Percentiles rank a stretch among this genome's conserved stretches.
Conservation (phyloP, 2,797 vertebrate genomes). For the Hydrophis major region DNA sequence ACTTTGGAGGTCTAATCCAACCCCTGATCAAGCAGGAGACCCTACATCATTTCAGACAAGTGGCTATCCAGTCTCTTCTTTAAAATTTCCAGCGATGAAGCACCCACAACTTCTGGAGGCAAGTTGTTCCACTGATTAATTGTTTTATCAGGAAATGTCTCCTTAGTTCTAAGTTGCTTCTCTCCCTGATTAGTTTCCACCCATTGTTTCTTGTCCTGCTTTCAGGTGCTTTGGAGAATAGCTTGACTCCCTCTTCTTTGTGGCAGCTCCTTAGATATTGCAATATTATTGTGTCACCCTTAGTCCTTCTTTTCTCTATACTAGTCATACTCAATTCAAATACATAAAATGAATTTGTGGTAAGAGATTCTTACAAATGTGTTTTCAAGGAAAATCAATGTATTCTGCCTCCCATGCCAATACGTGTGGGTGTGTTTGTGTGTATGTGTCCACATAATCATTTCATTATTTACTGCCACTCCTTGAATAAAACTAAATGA, state of each 20-base stretch:
- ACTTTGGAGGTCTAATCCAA: not conserved
- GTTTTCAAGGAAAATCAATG: not conserved
- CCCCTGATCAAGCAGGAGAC: not conserved
- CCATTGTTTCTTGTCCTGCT: no score
- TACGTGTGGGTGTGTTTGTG: not conserved
- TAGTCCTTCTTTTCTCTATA: not conserved
- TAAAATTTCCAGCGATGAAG: not conserved
- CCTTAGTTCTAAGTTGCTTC: no score
- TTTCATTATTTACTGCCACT: slow-evolving; percentile 15
- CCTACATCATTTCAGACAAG: not conserved
- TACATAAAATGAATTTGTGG: not conserved
- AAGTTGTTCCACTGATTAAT: not conserved
- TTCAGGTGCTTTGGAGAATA: no score
- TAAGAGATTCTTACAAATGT: not conserved
- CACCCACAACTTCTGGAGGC: not conserved
- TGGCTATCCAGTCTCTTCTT: not conserved
- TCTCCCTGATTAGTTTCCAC: no score
- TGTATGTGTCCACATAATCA: slow-evolving; percentile 37
- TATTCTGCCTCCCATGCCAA: not conserved
- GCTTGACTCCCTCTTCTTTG: not conserved
- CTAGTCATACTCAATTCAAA: not conserved
- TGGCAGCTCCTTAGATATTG: not conserved
- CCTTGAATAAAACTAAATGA: slow-evolving; percentile 41
- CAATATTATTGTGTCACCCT: not conserved
- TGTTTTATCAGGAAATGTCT: no score